These are phyloP conservation scores for Cyprinodon variegatus DNA, from an alignment of 2,113 vertebrate species.

Conservation along the genomic window DNA sequence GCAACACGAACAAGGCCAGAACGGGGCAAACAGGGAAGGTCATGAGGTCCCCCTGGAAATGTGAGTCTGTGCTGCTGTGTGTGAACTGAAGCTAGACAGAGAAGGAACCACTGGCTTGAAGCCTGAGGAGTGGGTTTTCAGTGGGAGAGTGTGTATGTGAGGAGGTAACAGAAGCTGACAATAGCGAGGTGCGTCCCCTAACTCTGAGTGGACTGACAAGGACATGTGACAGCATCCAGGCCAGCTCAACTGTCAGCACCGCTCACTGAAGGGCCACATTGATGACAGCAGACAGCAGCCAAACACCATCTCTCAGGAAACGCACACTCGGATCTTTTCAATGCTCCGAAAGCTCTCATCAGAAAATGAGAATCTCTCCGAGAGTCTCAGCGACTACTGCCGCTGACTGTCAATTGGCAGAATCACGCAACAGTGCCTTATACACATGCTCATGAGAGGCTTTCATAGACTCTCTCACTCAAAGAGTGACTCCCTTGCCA, in stretches of 20 bases:
- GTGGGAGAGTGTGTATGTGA: conserved; percentile 23
- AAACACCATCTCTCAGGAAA: conserved; percentile 46
- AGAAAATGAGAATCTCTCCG: conserved; percentile 20
- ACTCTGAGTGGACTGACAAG: conserved; percentile 71
- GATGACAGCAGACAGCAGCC: conserved; percentile 71
- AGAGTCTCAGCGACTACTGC: conserved; percentile 21
- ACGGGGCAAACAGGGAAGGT: conserved; percentile 67
- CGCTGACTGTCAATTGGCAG: neutral
- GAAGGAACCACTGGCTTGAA: conserved; percentile 14
- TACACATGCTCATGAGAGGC: neutral
- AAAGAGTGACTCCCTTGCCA: neutral
- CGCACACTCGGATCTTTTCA: neutral
- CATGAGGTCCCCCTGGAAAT: conserved; percentile 59
- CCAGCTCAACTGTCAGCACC: conserved; percentile 66
- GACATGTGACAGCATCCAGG: conserved; percentile 74
- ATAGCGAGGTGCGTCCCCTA: conserved; percentile 65
- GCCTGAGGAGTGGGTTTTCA: conserved; percentile 13
- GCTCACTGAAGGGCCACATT: conserved; percentile 50
- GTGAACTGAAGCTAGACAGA: conserved; percentile 19
- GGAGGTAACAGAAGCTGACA: conserved; percentile 74
- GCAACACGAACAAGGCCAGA: conserved; percentile 53
- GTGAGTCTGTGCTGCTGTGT: conserved; percentile 26
- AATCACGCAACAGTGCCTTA: conserved; percentile 9
- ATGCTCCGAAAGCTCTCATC: conserved; percentile 22
- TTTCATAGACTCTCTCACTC: conserved; percentile 13